These are phyloP conservation scores for Remorina albescens DNA, from an alignment of 2,797 vertebrate genomes.

Conservation along the genomic window DNA sequence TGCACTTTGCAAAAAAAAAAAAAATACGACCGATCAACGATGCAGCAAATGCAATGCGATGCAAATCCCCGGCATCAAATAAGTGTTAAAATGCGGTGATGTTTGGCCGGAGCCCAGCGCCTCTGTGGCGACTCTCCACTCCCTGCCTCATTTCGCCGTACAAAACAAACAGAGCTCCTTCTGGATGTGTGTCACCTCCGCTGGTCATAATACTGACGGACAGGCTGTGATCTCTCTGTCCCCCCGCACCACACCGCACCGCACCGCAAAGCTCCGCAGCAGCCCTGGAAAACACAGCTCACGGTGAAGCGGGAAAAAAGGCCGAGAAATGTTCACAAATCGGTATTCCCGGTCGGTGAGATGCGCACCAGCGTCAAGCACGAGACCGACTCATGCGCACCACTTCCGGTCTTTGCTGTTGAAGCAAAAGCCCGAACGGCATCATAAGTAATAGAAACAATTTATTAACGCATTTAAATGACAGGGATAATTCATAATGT, in stretches of 20 bases:
- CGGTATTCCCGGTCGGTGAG: conserved; percentile 76
- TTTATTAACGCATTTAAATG: neutral
- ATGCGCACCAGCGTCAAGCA: conserved; percentile 67
- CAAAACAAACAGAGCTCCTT: conserved; percentile 79
- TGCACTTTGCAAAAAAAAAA: conserved; percentile 68
- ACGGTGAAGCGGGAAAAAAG: conserved; percentile 62
- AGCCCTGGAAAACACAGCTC: conserved; percentile 54
- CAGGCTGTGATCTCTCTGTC: neutral
- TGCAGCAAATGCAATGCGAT: conserved; percentile 67
- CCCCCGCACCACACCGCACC: neutral
- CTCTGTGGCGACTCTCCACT: conserved; percentile 80
- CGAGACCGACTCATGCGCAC: accelerated
- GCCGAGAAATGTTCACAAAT: conserved; percentile 68
- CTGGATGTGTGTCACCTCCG: conserved; percentile 66
- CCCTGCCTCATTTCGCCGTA: conserved; percentile 80
- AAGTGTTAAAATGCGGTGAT: conserved; percentile 77
- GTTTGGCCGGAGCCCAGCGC: conserved; percentile 84
- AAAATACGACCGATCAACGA: conserved; percentile 45
- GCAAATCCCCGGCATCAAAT: conserved; percentile 58
- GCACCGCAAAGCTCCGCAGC: conserved; percentile 34
- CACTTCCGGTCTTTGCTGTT: conserved; percentile 38
- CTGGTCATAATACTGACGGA: conserved; percentile 63
- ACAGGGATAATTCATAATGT: neutral
- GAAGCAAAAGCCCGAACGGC: conserved; percentile 31
- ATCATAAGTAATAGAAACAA: neutral